Evolutionary conservation across 2,888 invertebrate species (phyloP), one percentile per base, ranked within the genome.

Genomic region (Acleris sparsana): DNA sequence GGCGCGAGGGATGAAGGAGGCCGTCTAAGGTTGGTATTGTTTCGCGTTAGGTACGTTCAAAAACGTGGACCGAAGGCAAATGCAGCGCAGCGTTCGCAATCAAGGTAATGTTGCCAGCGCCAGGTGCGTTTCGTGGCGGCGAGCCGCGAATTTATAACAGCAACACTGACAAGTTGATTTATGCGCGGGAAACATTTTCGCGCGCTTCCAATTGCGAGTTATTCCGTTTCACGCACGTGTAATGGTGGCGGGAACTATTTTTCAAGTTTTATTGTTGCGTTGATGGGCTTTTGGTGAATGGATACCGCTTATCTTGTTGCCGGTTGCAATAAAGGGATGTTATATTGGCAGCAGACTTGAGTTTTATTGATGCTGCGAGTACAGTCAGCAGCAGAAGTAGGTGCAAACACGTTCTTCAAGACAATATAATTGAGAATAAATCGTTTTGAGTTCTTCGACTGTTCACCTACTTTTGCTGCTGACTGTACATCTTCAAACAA

Each of bases 141-240:
- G 73, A 78, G 77, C 80, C 82, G 83, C 86, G 86, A 87, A 89
- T 89, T 86, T 89, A 90, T 88, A 88, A 88, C 86, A 73, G 84
- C 85, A 84, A 85, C 86, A 89, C 86, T 85, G 90, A 90, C 90
- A 89, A 83, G 78, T 80, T 89, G 89, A 89, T 89, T 88, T 89
- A 90, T 87, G 80, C 82, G 80, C 78, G 75, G 84, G 79, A 82
- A 85, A 79, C 82, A 85, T 85, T 86, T 83, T 79, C 84, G 80
- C 79, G 77, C 77, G 76, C 71, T 76, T 80, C 80, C 83, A 80
- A 83, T 83, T 83, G 85, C 82, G 84, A 84, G 83, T 82, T 87
- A 85, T 87, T 83, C 80, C 79, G 80, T 75, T 76, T 72, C 83
- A 84, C 84, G 85, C 80, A 80, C 66, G 66, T 80, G 77, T 76